Conservation (phyloP, 2,113 vertebrate species). For the human (Homo sapiens) region DNA sequence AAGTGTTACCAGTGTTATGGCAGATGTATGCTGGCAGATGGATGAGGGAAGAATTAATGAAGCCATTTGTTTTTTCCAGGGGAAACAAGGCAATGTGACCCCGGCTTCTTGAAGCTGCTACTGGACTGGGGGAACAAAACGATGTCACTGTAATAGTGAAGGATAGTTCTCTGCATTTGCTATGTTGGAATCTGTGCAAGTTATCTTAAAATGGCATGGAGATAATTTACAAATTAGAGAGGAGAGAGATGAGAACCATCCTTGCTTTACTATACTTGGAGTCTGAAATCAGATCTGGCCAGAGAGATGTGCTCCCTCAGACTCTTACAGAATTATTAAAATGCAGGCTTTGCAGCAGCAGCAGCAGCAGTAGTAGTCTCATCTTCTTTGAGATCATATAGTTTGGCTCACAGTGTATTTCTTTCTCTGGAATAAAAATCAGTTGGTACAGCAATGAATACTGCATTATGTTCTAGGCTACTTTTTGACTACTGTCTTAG, state of each 20-base stretch:
- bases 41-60: background rate
- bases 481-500: background rate
- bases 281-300: background rate
- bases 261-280: background rate
- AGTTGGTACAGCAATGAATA: background rate
- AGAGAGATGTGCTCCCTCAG: background rate
- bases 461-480: background rate
- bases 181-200: background rate
- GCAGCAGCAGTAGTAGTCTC: background rate
- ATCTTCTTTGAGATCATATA: background rate
- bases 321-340: background rate
- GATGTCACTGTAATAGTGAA: background rate
- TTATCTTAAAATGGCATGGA: background rate
- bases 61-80: background rate
- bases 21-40: background rate
- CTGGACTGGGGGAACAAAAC: background rate
- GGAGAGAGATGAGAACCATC: background rate
- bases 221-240: background rate
- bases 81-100: background rate
- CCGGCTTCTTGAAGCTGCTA: background rate
- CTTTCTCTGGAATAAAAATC: background rate
- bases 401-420: background rate
- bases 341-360: background rate
- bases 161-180: background rate
- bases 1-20: fast-evolving